Base-by-base conservation (phyloP, 2,797 vertebrate species). In the Danionella dracula region DNA sequence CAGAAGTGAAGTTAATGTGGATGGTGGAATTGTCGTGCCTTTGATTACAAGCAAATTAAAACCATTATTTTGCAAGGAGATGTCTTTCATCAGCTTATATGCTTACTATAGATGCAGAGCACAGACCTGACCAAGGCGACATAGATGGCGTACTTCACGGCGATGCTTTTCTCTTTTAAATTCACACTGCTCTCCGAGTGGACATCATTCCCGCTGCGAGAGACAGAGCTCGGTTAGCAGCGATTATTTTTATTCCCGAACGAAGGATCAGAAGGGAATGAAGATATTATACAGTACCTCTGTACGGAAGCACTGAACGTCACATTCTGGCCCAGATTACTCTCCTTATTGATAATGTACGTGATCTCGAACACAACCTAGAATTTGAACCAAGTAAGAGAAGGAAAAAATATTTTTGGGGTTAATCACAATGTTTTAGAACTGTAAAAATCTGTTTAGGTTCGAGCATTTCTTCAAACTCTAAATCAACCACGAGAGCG, bases 141-240 rank as follows among this genome's bases (percentile, higher is more conserved):
- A 66, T 83, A 87, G 77, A 93, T 79, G 9, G 83, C 83, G 2
- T 92, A 92, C 50, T 91, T 92, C 40, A 94, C 90, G 5, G 74
- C 71, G 20, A 94, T 81, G 11, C 2, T 46, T 67, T 61, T 74
- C 1, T 1, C 75, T 76, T 72, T 78, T 59, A 73, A 69, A 1
- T 76, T 81, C 45, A 82, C 66, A 4, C 78, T 86, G 8, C 4
- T 10, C 11, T 0, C 0, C 8, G 60, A 37, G 46, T 77, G 79
- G 2, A 64, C 1, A 20, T 70, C 16, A 57, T 92, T 93, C 60
- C 84, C 86, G 80, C 90, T 91, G 32, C 41, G n/a, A 77, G 61
- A 8, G n/a, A 29, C 27, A 16, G 37, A 41, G 20, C 16, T 27
- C 23, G 3, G 23, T 27, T 27, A n/a, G n/a, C n/a, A n/a, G n/a